Evolutionary conservation across 2,888 invertebrate genomes (phyloP).

Genomic region (Drosophila phalerata): DNA sequence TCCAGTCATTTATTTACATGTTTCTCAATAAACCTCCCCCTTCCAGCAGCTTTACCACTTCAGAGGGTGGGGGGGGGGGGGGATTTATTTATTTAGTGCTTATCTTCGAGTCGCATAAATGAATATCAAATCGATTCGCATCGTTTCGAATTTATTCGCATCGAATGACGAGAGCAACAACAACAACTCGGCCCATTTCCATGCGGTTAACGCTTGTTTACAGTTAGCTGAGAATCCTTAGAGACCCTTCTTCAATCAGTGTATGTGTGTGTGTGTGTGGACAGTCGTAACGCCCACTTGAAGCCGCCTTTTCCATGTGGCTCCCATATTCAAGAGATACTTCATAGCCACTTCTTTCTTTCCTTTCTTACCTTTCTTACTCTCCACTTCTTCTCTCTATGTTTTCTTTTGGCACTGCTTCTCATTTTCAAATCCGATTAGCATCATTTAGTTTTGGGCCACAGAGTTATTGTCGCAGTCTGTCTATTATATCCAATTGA

Average conservation of each 20-base stretch:
- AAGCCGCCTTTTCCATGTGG: conserved; percentile 47
- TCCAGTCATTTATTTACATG: conserved; percentile 78
- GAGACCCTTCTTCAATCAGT: conserved; percentile 35
- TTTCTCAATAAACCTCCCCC: conserved; percentile 27
- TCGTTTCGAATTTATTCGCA: conserved; percentile 68
- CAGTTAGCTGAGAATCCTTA: conserved; percentile 37
- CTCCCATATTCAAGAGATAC: conserved; percentile 30
- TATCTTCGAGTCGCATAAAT: conserved; percentile 78
- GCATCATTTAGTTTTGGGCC: conserved; percentile 76
- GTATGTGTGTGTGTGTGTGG: conserved; percentile 19
- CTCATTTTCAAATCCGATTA: conserved; percentile 78
- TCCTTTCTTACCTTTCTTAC: neutral
- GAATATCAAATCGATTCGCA: conserved; percentile 73
- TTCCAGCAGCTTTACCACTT: neutral
- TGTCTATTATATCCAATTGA: conserved; percentile 71
- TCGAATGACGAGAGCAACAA: conserved; percentile 50
- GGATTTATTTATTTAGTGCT: conserved; percentile 79
- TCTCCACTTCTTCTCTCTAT: conserved; percentile 7
- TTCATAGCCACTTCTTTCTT: neutral
- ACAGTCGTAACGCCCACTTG: conserved; percentile 29
- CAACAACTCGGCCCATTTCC: conserved; percentile 61
- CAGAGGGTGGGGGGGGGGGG: conserved; percentile 4
- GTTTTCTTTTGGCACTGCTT: conserved; percentile 2
- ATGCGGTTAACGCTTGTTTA: conserved; percentile 68
- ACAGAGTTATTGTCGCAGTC: conserved; percentile 55